Base-by-base conservation (phyloP, 2,797 vertebrate species). In the Pantherophis vulpinus region DNA sequence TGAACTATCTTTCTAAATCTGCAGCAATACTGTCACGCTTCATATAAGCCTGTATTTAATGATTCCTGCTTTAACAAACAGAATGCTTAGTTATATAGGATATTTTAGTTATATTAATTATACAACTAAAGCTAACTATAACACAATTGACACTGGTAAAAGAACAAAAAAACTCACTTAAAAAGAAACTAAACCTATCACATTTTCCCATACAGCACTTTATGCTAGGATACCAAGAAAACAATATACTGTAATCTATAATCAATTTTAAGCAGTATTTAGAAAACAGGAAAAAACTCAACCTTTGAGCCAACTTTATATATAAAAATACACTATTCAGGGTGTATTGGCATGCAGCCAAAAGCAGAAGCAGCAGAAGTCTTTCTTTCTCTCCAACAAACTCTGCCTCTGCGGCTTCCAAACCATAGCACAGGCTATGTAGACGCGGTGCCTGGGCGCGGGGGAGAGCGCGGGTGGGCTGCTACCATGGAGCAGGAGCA, bases 191-290 rank as follows among this genome's bases (percentile, higher is more conserved):
- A 89, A 93, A 92, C 18, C 61, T 93, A 94, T 59, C 27, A 70
- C 83, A 93, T 74, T 63, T 89, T 92, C 61, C 83, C 12, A 51
- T 37, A 90, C 87, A 93, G 13, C 56, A 61, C 6, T 70, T 14
- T 86, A 74, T 93, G 90, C 47, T 91, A 56, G 95, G 27, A 18
- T 94, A 94, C 51, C 55, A 96, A 93, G 32, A 92, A 93, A 95
- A 0, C 70, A 61, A 61, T 61, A 61, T 4, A 94, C 92, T 23
- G 95, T 94, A 79, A 95, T 70, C 60, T 92, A 86, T 11, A 95
- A 93, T 87, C 56, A 93, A 86, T 93, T 95, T 90, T 91, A 42
- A 89, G 94, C 51, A 83, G 79, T 23, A 16, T 92, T 54, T 54
- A 93, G 87, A 79, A 86, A 93, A 37, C 23, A 94, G 37, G 6